phyloP scores from a whole-genome alignment of 2,113 vertebrate species.

The Sebastes schlegelii region DNA sequence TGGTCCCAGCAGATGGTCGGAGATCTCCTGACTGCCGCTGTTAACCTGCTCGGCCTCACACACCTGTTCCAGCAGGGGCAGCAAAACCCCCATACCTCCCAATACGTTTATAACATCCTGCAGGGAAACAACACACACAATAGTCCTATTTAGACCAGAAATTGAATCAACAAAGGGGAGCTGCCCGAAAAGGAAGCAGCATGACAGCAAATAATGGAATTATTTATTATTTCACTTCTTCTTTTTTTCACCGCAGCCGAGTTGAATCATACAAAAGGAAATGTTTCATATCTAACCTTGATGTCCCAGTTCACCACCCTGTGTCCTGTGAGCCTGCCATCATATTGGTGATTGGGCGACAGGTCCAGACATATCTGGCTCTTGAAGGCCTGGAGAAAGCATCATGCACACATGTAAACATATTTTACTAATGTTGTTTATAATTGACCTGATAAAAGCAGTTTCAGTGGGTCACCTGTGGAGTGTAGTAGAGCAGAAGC shows the following conservation, averaged over 20 bases:
- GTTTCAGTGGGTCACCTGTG: slow-evolving; percentile 86
- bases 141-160: neutral
- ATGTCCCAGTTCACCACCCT: slow-evolving; percentile 94
- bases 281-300: slow-evolving; percentile 84
- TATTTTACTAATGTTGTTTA: neutral
- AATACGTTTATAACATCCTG: slow-evolving; percentile 95
- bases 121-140: neutral
- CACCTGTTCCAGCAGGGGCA: slow-evolving; percentile 93
- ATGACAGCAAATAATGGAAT: neutral
- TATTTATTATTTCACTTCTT: too few species aligned
- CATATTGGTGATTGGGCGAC: slow-evolving; percentile 89
- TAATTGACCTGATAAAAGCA: neutral
- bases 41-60: slow-evolving; percentile 84
- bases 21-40: slow-evolving; percentile 84
- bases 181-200: neutral
- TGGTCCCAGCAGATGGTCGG: slow-evolving; percentile 89
- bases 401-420: slow-evolving; percentile 7
- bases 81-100: slow-evolving; percentile 90
- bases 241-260: too few species aligned
- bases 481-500: slow-evolving; percentile 95
- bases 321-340: slow-evolving; percentile 95
- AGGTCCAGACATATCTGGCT: slow-evolving; percentile 96
- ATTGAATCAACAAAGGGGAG: neutral
- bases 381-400: slow-evolving; percentile 89
- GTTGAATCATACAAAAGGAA: too few species aligned